Conservation (phyloP, 2,113 vertebrate species). For the Mungos mungo region DNA sequence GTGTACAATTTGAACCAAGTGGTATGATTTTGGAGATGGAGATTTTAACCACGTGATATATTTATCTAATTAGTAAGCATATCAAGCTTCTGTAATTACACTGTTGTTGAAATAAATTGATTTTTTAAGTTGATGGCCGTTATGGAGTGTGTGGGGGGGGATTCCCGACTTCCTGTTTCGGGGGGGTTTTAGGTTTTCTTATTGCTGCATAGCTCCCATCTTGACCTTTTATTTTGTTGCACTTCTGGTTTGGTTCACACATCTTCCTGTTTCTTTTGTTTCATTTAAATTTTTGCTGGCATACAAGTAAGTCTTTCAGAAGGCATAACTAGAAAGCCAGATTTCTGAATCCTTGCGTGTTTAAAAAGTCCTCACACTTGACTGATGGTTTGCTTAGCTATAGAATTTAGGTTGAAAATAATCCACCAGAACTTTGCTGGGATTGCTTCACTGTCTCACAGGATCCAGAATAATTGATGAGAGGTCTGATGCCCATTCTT, state of each 20-base stretch:
- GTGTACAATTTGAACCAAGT: not conserved
- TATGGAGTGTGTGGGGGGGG: not conserved
- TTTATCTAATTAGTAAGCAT: not conserved
- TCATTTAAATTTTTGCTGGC: not conserved
- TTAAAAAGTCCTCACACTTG: not conserved
- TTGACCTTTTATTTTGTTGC: not conserved
- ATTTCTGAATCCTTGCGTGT: not conserved
- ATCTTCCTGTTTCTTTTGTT: not conserved
- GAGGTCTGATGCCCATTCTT: not conserved
- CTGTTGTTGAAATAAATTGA: not conserved
- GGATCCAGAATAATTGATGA: not conserved
- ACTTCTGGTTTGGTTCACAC: not conserved
- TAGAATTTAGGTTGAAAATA: constrained; percentile 26
- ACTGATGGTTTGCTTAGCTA: not conserved
- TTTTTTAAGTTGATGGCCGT: not conserved
- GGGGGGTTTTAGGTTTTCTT: not conserved
- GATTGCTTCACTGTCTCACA: not conserved
- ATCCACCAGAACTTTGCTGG: not conserved
- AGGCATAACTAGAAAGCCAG: not conserved
- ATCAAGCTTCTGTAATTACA: not conserved
- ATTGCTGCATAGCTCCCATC: not conserved
- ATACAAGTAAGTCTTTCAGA: not conserved
- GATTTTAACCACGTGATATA: not conserved
- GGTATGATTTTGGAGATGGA: not conserved
- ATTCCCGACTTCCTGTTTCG: not conserved